These are phyloP conservation scores for Troides aeacus DNA, from an alignment of 2,888 invertebrate genomes.

Conservation along the genomic window DNA sequence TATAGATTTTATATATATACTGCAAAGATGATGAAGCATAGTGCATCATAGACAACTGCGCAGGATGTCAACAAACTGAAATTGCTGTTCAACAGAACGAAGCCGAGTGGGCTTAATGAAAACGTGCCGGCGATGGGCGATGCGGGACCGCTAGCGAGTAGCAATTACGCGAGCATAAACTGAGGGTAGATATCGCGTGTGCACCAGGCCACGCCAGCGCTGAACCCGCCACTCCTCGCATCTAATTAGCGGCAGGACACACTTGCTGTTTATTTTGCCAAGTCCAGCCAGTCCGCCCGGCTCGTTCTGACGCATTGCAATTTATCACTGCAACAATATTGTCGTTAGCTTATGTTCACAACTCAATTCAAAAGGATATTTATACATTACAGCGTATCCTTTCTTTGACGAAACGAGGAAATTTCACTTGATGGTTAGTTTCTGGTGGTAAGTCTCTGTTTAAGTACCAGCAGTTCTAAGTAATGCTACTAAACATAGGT, in stretches of 20 bases:
- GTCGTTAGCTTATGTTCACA: not conserved
- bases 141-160: conserved; percentile 40
- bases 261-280: conserved; percentile 28
- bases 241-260: conserved; percentile 32
- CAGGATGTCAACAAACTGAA: conserved; percentile 27
- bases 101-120: conserved; percentile 42
- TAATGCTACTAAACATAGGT: too few relatives aligned
- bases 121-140: conserved; percentile 43
- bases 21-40: not conserved
- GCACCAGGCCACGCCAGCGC: conserved; percentile 13
- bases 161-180: conserved; percentile 45
- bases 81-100: conserved; percentile 31
- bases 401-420: too few relatives aligned
- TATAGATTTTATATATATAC: not conserved
- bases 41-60: conserved; percentile 2
- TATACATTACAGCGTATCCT: too few relatives aligned
- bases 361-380: conserved; percentile 6
- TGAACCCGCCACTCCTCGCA: conserved; percentile 20
- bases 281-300: not conserved
- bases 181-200: conserved; percentile 34
- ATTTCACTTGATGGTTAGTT: too few relatives aligned
- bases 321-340: conserved; percentile 9
- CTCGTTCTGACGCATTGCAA: not conserved
- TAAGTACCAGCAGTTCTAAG: too few relatives aligned
- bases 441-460: too few relatives aligned